These are phyloP conservation scores for Ptychobarbus kaznakovi DNA, from an alignment of 2,797 vertebrate genomes.

Conservation along the genomic window DNA sequence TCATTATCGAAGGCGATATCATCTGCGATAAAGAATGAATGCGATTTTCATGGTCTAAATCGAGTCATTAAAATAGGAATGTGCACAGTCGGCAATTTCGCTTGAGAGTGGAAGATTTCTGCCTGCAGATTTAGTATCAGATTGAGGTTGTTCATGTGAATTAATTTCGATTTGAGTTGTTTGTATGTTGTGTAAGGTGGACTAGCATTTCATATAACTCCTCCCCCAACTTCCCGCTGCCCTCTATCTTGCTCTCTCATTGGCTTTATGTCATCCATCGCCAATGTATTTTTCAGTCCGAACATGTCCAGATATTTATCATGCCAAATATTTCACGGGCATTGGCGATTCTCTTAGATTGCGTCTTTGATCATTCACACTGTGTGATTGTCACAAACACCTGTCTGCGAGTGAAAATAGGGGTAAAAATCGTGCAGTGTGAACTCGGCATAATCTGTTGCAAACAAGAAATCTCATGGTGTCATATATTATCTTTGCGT, in stretches of 20 bases:
- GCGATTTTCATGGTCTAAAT: not conserved
- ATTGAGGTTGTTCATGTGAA: not conserved
- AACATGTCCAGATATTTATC: too few species aligned
- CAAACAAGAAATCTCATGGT: not conserved
- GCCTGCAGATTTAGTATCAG: not conserved
- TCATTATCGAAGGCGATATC: too few species aligned
- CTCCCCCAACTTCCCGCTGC: too few species aligned
- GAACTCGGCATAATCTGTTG: not conserved
- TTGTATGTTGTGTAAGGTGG: not conserved
- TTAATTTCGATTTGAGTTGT: not conserved
- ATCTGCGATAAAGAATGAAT: too few species aligned
- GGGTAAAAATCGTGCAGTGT: not conserved
- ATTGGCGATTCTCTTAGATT: too few species aligned
- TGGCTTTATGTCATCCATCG: too few species aligned
- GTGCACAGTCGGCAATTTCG: not conserved
- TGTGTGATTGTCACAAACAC: too few species aligned
- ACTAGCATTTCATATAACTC: not conserved
- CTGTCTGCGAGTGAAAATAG: not conserved
- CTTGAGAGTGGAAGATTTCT: not conserved
- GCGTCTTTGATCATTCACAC: too few species aligned
- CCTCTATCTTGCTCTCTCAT: too few species aligned
- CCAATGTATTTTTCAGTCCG: too few species aligned
- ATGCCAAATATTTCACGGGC: too few species aligned
- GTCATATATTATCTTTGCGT: not conserved
- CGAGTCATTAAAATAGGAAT: not conserved